These are phyloP conservation scores for Carettochelys insculpta DNA, from an alignment of 2,113 vertebrate species.

Conservation along the genomic window DNA sequence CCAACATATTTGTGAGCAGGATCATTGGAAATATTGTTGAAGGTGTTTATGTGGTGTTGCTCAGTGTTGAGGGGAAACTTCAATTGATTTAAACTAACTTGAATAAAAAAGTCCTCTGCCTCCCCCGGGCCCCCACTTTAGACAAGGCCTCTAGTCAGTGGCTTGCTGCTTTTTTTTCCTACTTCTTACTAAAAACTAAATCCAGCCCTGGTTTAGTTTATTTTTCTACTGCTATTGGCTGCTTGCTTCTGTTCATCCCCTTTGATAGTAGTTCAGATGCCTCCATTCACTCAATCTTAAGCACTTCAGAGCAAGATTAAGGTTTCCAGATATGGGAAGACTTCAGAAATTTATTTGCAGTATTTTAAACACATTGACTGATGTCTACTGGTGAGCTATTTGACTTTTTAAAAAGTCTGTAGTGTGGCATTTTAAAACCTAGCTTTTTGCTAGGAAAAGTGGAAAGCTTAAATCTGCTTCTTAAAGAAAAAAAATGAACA, in stretches of 20 bases:
- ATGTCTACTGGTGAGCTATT: neutral
- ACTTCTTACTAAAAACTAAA: neutral
- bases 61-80: neutral
- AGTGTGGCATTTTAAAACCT: neutral
- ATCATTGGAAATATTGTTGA: neutral
- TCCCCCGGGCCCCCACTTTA: neutral
- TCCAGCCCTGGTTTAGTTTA: neutral
- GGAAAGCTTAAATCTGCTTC: accelerated
- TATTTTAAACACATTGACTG: neutral
- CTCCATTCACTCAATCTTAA: neutral
- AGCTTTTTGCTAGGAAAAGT: neutral
- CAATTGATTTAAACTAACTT: neutral
- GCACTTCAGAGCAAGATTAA: neutral
- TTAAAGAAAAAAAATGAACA: neutral
- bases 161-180: neutral
- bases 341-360: neutral
- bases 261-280: neutral
- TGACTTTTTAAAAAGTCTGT: neutral
- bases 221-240: neutral
- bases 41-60: neutral
- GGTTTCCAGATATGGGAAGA: neutral
- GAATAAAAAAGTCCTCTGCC: neutral
- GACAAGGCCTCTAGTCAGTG: neutral
- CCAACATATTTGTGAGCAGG: neutral
- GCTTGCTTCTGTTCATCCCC: neutral